Conservation (phyloP, 1,140 invertebrate genomes). For the Brachionus calyciflorus region DNA sequence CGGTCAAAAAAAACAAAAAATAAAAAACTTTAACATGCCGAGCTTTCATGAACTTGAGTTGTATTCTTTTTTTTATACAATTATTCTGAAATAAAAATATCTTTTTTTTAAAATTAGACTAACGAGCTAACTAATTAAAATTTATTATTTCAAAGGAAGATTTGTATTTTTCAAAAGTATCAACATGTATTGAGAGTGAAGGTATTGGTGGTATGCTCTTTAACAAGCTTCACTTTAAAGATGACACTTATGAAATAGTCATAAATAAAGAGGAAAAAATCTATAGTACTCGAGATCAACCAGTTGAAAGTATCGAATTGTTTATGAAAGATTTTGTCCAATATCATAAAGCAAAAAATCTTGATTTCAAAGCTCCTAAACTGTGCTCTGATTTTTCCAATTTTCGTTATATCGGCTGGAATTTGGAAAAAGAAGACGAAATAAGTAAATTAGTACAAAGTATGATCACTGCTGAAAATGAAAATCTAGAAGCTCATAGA, state of each 20-base stretch:
- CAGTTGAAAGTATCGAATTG: background rate
- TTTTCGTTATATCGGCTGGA: constrained; percentile 44
- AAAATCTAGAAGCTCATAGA: constrained; percentile 37
- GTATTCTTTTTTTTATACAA: too few species aligned
- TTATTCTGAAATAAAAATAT: too few species aligned
- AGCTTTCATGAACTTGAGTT: too few species aligned
- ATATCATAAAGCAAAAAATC: background rate
- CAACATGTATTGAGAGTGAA: constrained; percentile 44
- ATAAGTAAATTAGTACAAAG: constrained; percentile 14
- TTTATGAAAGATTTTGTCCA: background rate
- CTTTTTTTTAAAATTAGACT: too few species aligned
- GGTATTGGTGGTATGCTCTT: constrained; percentile 35
- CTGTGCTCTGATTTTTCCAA: constrained; percentile 28
- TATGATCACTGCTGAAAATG: background rate
- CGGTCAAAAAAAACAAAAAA: too few species aligned
- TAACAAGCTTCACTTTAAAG: constrained; percentile 23
- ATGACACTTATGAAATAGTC: background rate
- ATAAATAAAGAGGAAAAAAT: constrained; percentile 42
- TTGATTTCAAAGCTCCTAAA: background rate
- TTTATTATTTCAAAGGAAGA: constrained; percentile 29
- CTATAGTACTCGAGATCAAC: background rate
- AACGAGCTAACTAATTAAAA: background rate
- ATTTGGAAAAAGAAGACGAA: constrained; percentile 37
- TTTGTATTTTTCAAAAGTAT: constrained; percentile 45
- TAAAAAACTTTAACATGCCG: too few species aligned